phyloP scores from a whole-genome alignment of 2,113 vertebrate genomes.

The Tapirus terrestris region DNA sequence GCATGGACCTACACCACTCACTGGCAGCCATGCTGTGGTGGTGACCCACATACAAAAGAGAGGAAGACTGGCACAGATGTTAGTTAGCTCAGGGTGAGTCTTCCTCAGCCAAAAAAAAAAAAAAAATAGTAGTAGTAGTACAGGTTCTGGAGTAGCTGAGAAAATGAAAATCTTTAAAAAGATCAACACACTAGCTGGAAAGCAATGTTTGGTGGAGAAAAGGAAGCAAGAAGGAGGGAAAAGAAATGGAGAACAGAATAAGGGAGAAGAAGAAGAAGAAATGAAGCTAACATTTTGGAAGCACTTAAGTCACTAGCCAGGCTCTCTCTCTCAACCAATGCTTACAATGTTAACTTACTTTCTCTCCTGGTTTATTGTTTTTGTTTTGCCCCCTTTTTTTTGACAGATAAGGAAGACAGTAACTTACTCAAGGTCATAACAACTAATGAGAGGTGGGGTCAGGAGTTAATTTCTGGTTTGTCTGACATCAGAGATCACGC shows the following conservation, averaged over 20 bases:
- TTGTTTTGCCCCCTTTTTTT: background rate
- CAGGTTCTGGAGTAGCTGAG: background rate
- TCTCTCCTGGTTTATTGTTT: background rate
- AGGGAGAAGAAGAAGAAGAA: background rate
- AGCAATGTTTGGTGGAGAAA: background rate
- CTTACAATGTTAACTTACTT: background rate
- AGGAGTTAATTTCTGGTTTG: background rate
- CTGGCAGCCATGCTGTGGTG: too few relatives aligned
- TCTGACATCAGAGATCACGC: background rate
- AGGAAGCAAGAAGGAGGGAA: background rate
- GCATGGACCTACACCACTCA: too few relatives aligned
- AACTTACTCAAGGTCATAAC: background rate
- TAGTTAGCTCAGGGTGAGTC: too few relatives aligned
- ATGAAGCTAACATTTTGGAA: background rate
- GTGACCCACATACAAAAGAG: too few relatives aligned
- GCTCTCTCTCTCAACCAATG: background rate
- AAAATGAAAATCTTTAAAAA: constrained; percentile 15
- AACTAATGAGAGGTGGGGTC: background rate
- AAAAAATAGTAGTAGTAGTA: background rate
- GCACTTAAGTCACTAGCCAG: background rate
- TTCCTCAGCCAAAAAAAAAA: too few relatives aligned
- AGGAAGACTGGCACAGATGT: too few relatives aligned
- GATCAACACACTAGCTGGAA: background rate
- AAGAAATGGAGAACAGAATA: background rate
- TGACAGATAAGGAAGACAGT: background rate